Conservation (phyloP, 2,888 invertebrate species). For the Pyrrhia umbra region DNA sequence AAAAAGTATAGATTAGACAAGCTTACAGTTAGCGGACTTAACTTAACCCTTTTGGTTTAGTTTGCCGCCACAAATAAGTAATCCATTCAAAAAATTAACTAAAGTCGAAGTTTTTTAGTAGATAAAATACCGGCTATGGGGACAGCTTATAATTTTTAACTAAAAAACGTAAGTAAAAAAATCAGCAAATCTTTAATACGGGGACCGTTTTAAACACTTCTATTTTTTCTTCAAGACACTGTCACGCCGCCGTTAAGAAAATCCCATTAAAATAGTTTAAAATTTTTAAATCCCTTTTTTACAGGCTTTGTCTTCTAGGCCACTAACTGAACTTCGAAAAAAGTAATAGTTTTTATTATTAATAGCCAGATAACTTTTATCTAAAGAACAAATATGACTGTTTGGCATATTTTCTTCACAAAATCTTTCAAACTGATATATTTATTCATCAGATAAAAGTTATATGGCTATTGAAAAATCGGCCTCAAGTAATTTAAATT, state of each 20-base stretch:
- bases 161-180: too few species aligned
- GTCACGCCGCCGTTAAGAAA: constrained; percentile 1
- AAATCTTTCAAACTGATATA: too few species aligned
- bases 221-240: background rate
- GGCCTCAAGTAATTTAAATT: too few species aligned
- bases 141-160: too few species aligned
- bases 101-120: background rate
- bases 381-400: too few species aligned
- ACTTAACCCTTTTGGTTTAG: background rate
- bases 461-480: too few species aligned
- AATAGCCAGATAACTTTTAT: too few species aligned
- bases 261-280: background rate
- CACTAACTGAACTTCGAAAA: background rate
- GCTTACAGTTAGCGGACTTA: constrained; percentile 8
- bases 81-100: constrained; percentile 13
- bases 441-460: too few species aligned
- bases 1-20: background rate
- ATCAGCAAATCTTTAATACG: background rate
- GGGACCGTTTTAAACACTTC: background rate
- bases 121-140: too few species aligned
- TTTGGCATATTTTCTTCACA: too few species aligned
- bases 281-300: constrained; percentile 11
- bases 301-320: background rate
- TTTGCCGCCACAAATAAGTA: background rate
- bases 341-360: too few species aligned